Evolutionary conservation across 2,888 invertebrate species (phyloP), one percentile per base, ranked within the genome.

Genomic region (Dasypogon diadema): DNA sequence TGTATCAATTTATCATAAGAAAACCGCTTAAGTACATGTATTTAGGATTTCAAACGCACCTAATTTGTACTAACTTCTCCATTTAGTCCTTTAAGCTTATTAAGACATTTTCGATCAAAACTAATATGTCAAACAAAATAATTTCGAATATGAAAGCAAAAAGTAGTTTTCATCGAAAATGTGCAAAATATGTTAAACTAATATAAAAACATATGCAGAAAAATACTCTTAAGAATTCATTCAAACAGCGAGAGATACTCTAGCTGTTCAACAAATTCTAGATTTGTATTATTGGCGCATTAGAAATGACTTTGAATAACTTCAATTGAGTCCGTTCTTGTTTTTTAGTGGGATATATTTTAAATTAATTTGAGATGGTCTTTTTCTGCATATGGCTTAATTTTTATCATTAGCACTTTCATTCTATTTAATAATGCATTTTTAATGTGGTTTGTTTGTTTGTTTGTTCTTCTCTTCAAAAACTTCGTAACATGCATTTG

Each of bases 401-500:
- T n/a, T 1, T 42, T 6, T 42, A 42, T 42, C 42, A 42, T 42
- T 42, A 42, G 42, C 42, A 42, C 42, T 42, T 42, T 42, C 42
- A 42, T 42, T 12, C 42, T 42, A 42, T 42, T 42, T 42, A 42
- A 42, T 42, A 42, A 42, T 74, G 58, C 68, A 68, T 74, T 46
- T 37, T 63, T 42, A 73, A 56, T 73, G 73, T 55, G 37, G 56
- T n/a, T n/a, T n/a, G 56, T 70, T 70, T 70, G 70, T 72, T 58
- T 63, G 72, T 72, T 63, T 63, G 54, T 76, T 68, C 65, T 76
- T 76, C 63, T 46, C 74, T 75, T 76, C 74, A 75, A 75, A 78
- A 58, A 74, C 65, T 26, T 65, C 46, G 65, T 74, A 77, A 76
- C 76, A 76, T 78, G 78, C 78, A 78, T 78, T 78, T 78, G 78